Percentiles rank a stretch among this genome's conserved stretches.
These are phyloP conservation scores for Hydrozoanthus tunicans DNA, from an alignment of 64 coral and sea anemone species.

Conservation along the genomic window DNA sequence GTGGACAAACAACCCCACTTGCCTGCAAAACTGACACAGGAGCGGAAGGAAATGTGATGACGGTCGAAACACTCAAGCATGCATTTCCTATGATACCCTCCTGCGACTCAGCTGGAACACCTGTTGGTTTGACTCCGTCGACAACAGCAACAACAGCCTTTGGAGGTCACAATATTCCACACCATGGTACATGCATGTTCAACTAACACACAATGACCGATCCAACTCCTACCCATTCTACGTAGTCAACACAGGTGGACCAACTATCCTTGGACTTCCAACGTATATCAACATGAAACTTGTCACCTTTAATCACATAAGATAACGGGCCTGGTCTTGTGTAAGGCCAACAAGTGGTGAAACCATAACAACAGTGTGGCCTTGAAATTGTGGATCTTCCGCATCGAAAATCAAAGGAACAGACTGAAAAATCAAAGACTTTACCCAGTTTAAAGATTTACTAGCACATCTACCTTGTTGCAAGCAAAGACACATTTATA, in stretches of 20 bases:
- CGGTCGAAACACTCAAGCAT: conserved; percentile 9
- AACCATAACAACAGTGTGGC: not conserved
- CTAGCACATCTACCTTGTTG: not conserved
- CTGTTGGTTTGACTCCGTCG: conserved; percentile 30
- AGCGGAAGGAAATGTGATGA: conserved; percentile 70
- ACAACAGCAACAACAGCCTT: conserved; percentile 68
- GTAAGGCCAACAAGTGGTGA: not conserved
- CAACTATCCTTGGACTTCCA: conserved; percentile 60
- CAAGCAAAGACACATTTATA: no score
- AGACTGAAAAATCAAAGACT: not conserved
- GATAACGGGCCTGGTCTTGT: not conserved
- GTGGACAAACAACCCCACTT: conserved; percentile 19
- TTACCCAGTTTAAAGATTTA: no score
- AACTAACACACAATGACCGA: conserved; percentile 37
- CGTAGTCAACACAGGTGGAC: conserved; percentile 60
- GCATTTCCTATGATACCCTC: conserved; percentile 20
- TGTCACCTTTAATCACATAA: conserved; percentile 48
- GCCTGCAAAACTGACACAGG: conserved; percentile 74
- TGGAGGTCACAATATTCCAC: conserved; percentile 58
- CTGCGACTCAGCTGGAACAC: conserved; percentile 23
- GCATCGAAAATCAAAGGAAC: not conserved
- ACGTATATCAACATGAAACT: conserved; percentile 61
- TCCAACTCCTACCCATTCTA: conserved; percentile 46
- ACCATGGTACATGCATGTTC: conserved; percentile 74
- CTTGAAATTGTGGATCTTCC: not conserved